Percentiles rank a stretch among this genome's conserved stretches.
Evolutionary conservation across 2,888 invertebrate genomes (phyloP).

Genomic region (Exocentrus adspersus): DNA sequence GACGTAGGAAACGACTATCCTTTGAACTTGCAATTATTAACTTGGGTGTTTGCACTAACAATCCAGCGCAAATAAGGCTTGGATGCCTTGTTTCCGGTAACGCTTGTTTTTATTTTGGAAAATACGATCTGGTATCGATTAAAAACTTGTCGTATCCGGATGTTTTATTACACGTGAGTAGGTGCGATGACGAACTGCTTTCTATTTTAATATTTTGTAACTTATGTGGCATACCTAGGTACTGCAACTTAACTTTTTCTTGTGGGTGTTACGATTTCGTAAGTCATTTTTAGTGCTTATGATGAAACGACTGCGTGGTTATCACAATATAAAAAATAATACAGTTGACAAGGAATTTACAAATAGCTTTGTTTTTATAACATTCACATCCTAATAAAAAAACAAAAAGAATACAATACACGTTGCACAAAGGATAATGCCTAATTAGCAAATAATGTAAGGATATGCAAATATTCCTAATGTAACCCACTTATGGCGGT

Average conservation of each 20-base stretch:
- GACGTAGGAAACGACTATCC: constrained; percentile 30
- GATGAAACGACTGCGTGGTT: too few relatives aligned
- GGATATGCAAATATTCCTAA: constrained; percentile 2
- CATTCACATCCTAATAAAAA: too few relatives aligned
- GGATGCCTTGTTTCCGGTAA: constrained; percentile 17
- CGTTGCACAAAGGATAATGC: too few relatives aligned
- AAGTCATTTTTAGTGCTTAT: too few relatives aligned
- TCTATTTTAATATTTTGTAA: too few relatives aligned
- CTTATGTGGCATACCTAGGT: too few relatives aligned
- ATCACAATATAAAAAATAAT: too few relatives aligned
- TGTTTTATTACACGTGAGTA: constrained; percentile 13
- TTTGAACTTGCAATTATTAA: constrained; percentile 22
- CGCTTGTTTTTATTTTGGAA: constrained; percentile 13
- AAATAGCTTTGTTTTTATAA: too few relatives aligned
- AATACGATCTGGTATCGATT: constrained; percentile 20
- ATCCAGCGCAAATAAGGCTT: constrained; percentile 16
- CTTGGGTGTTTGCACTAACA: constrained; percentile 25
- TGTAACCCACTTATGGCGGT: neutral
- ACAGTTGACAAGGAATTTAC: too few relatives aligned
- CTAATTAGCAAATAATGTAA: neutral
- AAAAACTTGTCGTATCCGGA: constrained; percentile 7
- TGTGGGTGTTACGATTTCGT: too few relatives aligned
- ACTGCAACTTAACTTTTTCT: too few relatives aligned
- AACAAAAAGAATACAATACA: too few relatives aligned
- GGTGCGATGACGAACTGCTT: constrained; percentile 1